Percentiles rank a stretch among this genome's conserved stretches.
Conservation (phyloP, 2,797 vertebrate species). For the Potorous gilbertii region DNA sequence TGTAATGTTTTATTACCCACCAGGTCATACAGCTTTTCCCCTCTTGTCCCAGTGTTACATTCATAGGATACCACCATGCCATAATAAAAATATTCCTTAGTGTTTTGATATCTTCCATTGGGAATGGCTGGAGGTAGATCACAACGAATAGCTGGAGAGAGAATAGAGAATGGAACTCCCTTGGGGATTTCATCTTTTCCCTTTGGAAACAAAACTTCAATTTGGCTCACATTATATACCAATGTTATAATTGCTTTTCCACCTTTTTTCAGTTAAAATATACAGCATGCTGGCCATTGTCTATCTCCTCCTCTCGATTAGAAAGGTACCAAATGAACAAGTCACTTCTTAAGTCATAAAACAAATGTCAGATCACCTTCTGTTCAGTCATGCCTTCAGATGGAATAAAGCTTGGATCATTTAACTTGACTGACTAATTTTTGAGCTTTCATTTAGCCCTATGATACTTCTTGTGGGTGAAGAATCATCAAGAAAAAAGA, state of each 20-base stretch:
- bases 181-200: conserved; percentile 29
- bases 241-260: conserved; percentile 14
- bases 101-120: conserved; percentile 58
- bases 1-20: conserved; percentile 76
- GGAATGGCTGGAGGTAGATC: conserved; percentile 73
- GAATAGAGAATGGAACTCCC: conserved; percentile 3
- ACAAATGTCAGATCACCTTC: neutral
- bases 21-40: conserved; percentile 63
- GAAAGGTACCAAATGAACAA: neutral
- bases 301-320: neutral
- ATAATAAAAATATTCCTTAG: conserved; percentile 67
- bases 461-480: conserved; percentile 23
- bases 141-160: conserved; percentile 79
- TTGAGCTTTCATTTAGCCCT: conserved; percentile 25
- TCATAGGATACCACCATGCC: conserved; percentile 74
- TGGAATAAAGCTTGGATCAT: conserved; percentile 5
- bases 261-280: conserved; percentile 26
- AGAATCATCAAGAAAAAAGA: neutral
- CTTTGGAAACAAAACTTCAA: conserved; percentile 23
- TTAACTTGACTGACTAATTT: conserved; percentile 33
- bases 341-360: neutral
- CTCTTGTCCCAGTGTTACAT: conserved; percentile 41
- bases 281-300: neutral
- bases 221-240: neutral
- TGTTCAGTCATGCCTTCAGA: neutral